Percentiles rank a stretch among this genome's conserved stretches.
These are phyloP conservation scores for Drosophila acutilabella DNA, from an alignment of 2,888 invertebrate species.

Conservation along the genomic window DNA sequence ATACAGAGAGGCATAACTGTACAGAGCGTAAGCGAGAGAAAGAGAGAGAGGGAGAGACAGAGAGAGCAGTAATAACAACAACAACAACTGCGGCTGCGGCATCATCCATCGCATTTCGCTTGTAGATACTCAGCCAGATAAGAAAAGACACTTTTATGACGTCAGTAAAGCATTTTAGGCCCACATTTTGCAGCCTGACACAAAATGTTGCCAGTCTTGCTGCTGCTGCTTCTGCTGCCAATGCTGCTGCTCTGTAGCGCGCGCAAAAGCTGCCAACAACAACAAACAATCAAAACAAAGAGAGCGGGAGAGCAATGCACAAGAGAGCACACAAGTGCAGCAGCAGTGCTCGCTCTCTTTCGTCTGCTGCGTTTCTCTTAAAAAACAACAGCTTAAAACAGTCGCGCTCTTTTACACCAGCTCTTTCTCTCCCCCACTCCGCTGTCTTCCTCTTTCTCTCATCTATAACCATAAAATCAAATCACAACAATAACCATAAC, in stretches of 20 bases:
- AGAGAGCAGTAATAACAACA: conserved; percentile 25
- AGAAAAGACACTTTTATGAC: conserved; percentile 80
- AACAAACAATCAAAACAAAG: conserved; percentile 56
- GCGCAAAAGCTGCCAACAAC: conserved; percentile 61
- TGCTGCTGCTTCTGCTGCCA: conserved; percentile 19
- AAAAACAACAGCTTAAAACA: conserved; percentile 1
- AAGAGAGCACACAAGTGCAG: neutral
- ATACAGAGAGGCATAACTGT: conserved; percentile 45
- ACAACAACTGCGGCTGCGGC: conserved; percentile 26
- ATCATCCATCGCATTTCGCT: conserved; percentile 61
- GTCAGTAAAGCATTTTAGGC: conserved; percentile 79
- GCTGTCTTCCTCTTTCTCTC: conserved; percentile 17
- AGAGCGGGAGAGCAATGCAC: conserved; percentile 20
- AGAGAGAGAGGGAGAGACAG: neutral
- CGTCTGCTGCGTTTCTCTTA: conserved; percentile 9
- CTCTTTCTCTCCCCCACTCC: neutral
- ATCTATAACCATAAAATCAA: conserved; percentile 79
- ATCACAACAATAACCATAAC: conserved; percentile 79
- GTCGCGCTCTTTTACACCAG: conserved; percentile 1
- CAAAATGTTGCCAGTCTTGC: conserved; percentile 50
- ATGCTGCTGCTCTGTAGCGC: conserved; percentile 55
- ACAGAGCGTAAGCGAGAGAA: conserved; percentile 12
- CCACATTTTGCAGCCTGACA: conserved; percentile 62
- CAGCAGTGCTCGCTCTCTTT: conserved; percentile 31
- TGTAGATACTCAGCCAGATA: conserved; percentile 74